Evolutionary conservation across 2,888 invertebrate species (phyloP).

Genomic region (Blomia tropicalis): DNA sequence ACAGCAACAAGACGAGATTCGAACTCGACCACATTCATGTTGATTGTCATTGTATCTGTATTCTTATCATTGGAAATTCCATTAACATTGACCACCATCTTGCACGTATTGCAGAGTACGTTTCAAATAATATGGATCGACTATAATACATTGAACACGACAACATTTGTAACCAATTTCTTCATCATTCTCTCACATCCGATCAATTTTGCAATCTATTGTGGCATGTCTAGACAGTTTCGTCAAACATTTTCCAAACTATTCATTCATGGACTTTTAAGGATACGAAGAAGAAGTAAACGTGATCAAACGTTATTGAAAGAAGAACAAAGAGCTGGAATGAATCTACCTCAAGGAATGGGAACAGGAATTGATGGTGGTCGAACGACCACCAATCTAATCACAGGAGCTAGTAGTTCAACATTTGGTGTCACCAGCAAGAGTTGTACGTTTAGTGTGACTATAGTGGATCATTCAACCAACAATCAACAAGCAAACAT

Average conservation of each 20-base stretch:
- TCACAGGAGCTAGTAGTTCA: constrained; percentile 3
- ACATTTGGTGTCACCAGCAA: constrained; percentile 6
- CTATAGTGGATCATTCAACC: not conserved
- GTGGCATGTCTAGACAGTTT: constrained; percentile 86
- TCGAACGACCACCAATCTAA: not conserved
- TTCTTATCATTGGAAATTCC: constrained; percentile 69
- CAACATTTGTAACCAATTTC: constrained; percentile 70
- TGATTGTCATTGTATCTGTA: constrained; percentile 68
- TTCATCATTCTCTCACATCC: constrained; percentile 52
- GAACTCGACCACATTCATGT: constrained; percentile 70
- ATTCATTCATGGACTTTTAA: constrained; percentile 44
- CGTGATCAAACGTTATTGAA: not conserved
- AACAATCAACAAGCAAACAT: not conserved
- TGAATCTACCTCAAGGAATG: not conserved
- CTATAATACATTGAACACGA: constrained; percentile 57
- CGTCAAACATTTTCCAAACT: constrained; percentile 71
- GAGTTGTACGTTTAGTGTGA: not conserved
- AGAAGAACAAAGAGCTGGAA: too few relatives aligned
- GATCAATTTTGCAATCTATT: constrained; percentile 85
- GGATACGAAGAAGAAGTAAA: not conserved
- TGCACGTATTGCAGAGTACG: constrained; percentile 52
- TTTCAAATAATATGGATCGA: constrained; percentile 40
- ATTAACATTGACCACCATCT: constrained; percentile 58
- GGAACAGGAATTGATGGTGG: not conserved
- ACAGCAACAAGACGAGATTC: constrained; percentile 41